phyloP scores from a whole-genome alignment of 23 tunicate genomes.

The Phallusia fumigata region DNA sequence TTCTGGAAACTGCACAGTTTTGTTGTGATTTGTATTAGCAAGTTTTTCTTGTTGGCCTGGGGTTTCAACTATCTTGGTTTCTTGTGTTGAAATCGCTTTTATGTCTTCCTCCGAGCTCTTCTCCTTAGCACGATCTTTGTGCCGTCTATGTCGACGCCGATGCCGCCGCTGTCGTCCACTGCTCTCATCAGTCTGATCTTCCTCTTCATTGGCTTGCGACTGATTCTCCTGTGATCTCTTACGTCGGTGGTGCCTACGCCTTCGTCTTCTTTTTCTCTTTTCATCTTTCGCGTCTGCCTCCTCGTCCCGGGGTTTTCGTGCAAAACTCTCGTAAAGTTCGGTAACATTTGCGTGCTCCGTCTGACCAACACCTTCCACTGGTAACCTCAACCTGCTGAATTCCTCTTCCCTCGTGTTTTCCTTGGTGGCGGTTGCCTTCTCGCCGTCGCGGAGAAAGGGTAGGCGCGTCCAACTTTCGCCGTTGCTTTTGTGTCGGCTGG shows the following conservation, averaged over 20 bases:
- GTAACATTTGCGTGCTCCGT: not conserved
- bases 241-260: not conserved
- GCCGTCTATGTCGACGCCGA: not conserved
- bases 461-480: not conserved
- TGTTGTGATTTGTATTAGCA: not conserved
- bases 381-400: not conserved
- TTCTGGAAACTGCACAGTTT: not conserved
- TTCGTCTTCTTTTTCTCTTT: not conserved
- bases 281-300: not conserved
- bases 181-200: slow-evolving; percentile 26
- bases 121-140: not conserved
- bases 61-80: too few species aligned
- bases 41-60: too few species aligned
- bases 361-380: not conserved
- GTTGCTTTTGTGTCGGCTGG: not conserved
- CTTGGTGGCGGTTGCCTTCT: not conserved
- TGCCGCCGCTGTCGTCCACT: slow-evolving; percentile 33
- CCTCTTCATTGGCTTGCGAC: not conserved
- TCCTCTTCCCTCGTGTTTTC: not conserved
- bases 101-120: not conserved
- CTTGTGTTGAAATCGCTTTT: too few species aligned
- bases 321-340: slow-evolving; percentile 5
- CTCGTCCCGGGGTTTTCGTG: not conserved
- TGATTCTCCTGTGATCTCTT: not conserved
- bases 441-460: slow-evolving; percentile 2